These are phyloP conservation scores for Anisognathus igniventris DNA, from an alignment of 2,797 vertebrate species.

Conservation along the genomic window DNA sequence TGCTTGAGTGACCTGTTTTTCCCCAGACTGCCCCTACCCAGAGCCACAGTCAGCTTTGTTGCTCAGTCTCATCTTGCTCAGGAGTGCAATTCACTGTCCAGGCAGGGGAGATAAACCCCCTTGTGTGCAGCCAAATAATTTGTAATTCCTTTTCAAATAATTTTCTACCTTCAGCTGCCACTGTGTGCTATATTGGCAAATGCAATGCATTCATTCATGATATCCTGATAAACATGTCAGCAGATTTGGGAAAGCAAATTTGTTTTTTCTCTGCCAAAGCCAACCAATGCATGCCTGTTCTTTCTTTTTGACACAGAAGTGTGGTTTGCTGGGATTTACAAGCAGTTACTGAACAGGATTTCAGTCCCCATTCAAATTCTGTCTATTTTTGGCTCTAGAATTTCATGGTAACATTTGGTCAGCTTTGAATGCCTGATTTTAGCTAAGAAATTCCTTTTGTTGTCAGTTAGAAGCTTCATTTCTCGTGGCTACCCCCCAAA, in stretches of 20 bases:
- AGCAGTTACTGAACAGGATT: not conserved
- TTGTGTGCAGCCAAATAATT: not conserved
- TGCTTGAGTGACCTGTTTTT: not conserved
- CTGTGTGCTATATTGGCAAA: not conserved
- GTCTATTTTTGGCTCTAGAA: not conserved
- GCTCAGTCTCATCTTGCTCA: not conserved
- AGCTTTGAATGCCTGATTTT: not conserved
- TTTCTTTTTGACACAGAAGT: not conserved
- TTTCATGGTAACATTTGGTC: not conserved
- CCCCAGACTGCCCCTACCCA: not conserved
- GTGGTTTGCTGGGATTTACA: conserved; percentile 21
- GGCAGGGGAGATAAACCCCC: not conserved
- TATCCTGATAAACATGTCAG: not conserved
- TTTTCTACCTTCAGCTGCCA: not conserved
- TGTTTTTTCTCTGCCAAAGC: not conserved
- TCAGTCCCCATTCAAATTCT: not conserved
- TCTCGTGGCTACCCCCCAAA: not conserved
- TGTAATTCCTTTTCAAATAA: not conserved
- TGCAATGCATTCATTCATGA: not conserved
- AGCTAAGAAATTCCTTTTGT: not conserved
- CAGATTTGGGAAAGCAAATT: not conserved
- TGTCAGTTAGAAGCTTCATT: not conserved
- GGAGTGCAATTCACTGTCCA: not conserved
- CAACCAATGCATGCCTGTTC: not conserved
- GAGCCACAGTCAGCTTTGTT: not conserved